Percentiles rank a stretch among this genome's conserved stretches.
phyloP scores from a whole-genome alignment of 2,888 invertebrate species.

The Diadromus collaris region DNA sequence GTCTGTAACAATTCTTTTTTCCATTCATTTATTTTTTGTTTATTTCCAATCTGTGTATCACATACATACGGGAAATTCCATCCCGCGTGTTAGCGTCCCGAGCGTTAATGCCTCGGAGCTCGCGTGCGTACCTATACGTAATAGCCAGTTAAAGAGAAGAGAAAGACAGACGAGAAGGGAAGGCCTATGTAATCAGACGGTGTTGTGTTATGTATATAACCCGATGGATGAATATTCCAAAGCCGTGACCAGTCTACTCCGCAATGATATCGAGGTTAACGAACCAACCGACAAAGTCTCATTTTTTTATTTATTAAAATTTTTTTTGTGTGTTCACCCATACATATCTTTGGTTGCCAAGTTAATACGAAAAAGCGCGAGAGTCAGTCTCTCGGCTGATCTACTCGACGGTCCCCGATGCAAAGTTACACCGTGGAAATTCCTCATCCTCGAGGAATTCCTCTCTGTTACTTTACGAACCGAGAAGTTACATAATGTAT shows the following conservation, averaged over 20 bases:
- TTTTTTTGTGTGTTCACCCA: not conserved
- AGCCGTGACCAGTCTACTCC: slow-evolving; percentile 50
- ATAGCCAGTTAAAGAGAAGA: slow-evolving; percentile 26
- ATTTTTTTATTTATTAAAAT: not conserved
- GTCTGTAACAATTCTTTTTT: not conserved
- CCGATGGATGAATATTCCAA: slow-evolving; percentile 48
- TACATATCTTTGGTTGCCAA: not conserved
- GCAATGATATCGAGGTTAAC: slow-evolving; percentile 69
- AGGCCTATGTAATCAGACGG: slow-evolving; percentile 46
- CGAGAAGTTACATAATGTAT: slow-evolving; percentile 78
- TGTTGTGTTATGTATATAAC: slow-evolving; percentile 35
- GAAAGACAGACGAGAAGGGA: slow-evolving; percentile 17
- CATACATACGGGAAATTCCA: slow-evolving; percentile 12
- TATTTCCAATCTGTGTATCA: not conserved
- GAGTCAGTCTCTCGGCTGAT: not conserved
- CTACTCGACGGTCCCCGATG: not conserved
- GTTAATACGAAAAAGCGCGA: not conserved
- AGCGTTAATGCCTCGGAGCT: slow-evolving; percentile 45
- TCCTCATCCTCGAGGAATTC: slow-evolving; percentile 66
- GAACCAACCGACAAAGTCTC: slow-evolving; percentile 58
- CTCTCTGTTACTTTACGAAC: slow-evolving; percentile 75
- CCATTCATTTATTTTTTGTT: not conserved
- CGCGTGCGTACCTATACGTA: slow-evolving; percentile 50
- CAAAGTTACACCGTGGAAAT: slow-evolving; percentile 22
- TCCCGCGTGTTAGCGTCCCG: slow-evolving; percentile 27